Evolutionary conservation across 2,888 invertebrate species (phyloP).

Genomic region (Myopa tessellatipennis): DNA sequence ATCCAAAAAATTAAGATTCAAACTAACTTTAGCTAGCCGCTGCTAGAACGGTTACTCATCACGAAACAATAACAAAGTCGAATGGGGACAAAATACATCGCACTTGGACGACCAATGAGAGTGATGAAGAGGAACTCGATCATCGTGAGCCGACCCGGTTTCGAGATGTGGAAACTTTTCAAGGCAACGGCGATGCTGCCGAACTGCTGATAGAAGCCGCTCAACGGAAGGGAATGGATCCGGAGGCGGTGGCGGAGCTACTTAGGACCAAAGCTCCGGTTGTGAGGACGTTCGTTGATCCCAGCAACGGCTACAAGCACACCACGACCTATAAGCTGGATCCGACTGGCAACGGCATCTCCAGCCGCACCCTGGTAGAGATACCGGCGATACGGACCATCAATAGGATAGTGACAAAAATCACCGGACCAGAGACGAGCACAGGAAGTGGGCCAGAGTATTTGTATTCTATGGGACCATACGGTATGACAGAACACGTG

Average conservation of each 20-base stretch:
- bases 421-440: background rate
- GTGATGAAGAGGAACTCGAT: constrained; percentile 20
- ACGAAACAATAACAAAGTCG: constrained; percentile 16
- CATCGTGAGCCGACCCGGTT: background rate
- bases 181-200: background rate
- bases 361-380: background rate
- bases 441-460: background rate
- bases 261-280: constrained; percentile 56
- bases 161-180: background rate
- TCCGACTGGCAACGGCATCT: constrained; percentile 47
- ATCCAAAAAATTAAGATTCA: constrained; percentile 2
- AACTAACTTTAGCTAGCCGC: constrained; percentile 21
- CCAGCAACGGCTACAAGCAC: constrained; percentile 45
- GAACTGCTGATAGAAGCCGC: constrained; percentile 47
- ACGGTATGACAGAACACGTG: too few relatives aligned
- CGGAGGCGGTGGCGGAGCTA: constrained; percentile 25
- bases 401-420: background rate
- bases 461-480: too few relatives aligned
- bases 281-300: constrained; percentile 46
- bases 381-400: background rate
- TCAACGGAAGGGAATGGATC: constrained; percentile 51
- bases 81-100: constrained; percentile 38
- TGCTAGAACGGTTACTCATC: constrained; percentile 28
- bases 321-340: constrained; percentile 54
- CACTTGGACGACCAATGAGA: constrained; percentile 37